These are phyloP conservation scores for Callosobruchus maculatus DNA, from an alignment of 2,888 invertebrate species.

Conservation along the genomic window DNA sequence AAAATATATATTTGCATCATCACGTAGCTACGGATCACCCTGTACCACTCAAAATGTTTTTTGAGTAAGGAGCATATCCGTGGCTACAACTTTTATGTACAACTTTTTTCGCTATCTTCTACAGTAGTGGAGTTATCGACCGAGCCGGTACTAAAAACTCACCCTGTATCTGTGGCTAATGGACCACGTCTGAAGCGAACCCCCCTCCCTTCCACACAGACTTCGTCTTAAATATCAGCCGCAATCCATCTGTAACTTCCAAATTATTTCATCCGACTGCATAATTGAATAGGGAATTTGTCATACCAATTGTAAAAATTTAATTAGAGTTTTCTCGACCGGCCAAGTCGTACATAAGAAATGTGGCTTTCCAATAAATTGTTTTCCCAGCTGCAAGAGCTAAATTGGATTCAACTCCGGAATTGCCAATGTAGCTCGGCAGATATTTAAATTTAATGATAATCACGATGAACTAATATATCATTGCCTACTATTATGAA, in stretches of 20 bases:
- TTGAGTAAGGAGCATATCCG: too few relatives aligned
- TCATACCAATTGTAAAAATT: conserved; percentile 19
- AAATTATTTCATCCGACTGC: conserved; percentile 19
- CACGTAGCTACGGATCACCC: too few relatives aligned
- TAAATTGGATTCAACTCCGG: neutral
- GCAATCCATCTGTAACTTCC: conserved; percentile 21
- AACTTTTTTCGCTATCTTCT: too few relatives aligned
- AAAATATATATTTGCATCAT: too few relatives aligned
- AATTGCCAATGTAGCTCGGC: neutral
- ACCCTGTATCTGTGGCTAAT: too few relatives aligned
- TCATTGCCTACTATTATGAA: neutral
- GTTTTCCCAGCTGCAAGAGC: neutral
- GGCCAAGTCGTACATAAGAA: neutral
- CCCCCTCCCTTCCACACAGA: too few relatives aligned
- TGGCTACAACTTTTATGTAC: too few relatives aligned
- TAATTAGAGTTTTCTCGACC: conserved; percentile 11
- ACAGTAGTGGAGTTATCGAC: too few relatives aligned
- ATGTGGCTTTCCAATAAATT: neutral
- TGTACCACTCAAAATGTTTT: too few relatives aligned
- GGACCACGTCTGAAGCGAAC: too few relatives aligned
- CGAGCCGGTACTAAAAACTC: too few relatives aligned
- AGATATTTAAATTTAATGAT: neutral
- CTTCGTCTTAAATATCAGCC: too few relatives aligned
- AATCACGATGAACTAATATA: neutral
- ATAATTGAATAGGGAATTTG: conserved; percentile 16